Evolutionary conservation across 1,140 invertebrate genomes (phyloP).

Genomic region (Drosophila prosaltans): DNA sequence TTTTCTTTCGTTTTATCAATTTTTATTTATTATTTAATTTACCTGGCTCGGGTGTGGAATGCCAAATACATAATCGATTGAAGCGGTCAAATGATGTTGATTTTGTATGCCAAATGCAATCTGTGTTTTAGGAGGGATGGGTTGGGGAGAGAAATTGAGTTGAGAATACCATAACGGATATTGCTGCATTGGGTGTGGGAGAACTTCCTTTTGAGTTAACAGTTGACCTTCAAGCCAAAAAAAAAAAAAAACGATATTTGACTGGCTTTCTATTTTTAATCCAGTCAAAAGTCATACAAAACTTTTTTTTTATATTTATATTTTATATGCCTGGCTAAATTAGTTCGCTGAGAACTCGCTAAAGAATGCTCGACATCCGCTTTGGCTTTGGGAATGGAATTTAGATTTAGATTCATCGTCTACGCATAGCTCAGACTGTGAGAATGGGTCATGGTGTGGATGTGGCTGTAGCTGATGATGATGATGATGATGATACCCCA

Average conservation of each 20-base stretch:
- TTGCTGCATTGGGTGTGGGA: conserved; percentile 28
- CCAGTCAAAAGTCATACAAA: conserved; percentile 31
- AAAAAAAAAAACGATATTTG: conserved; percentile 2
- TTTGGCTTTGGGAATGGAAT: conserved; percentile 68
- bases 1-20: conserved; percentile 42
- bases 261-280: conserved; percentile 68
- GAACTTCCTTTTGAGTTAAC: conserved; percentile 8
- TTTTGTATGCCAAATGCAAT: conserved; percentile 55
- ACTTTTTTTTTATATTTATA: conserved; percentile 5
- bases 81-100: conserved; percentile 40
- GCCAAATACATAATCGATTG: conserved; percentile 57
- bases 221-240: conserved; percentile 69
- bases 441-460: conserved; percentile 68
- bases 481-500: conserved; percentile 18
- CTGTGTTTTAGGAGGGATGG: not conserved
- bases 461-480: conserved; percentile 36
- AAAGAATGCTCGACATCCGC: conserved; percentile 64
- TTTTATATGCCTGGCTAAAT: conserved; percentile 52
- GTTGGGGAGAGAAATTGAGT: conserved; percentile 58
- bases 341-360: conserved; percentile 42
- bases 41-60: conserved; percentile 57
- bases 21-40: conserved; percentile 72
- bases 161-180: conserved; percentile 60
- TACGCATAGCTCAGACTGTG: conserved; percentile 62
- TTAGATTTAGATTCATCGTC: conserved; percentile 40